phyloP scores from a whole-genome alignment of 1,140 invertebrate species.

The Drosophila cardini region DNA sequence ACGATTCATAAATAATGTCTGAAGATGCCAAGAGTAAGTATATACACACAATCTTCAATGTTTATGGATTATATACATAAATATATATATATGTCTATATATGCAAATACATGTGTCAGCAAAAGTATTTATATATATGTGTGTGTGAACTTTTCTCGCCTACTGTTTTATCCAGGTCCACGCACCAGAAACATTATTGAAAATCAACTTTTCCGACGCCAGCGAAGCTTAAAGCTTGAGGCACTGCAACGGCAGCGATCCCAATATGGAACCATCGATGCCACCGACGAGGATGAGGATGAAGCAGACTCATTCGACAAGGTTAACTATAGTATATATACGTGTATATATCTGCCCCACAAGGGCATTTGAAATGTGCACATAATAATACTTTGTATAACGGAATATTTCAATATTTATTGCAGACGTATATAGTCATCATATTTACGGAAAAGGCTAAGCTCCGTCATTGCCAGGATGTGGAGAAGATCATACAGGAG shows the following conservation, averaged over 20 bases:
- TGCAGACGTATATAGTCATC: constrained; percentile 80
- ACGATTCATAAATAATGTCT: constrained; percentile 71
- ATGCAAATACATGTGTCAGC: not conserved
- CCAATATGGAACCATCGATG: constrained; percentile 48
- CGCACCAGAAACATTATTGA: constrained; percentile 79
- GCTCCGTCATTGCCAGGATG: constrained; percentile 76
- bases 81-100: not conserved
- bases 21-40: constrained; percentile 76
- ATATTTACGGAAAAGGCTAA: constrained; percentile 80
- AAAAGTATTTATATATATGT: not conserved
- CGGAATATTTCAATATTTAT: not conserved
- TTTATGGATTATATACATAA: not conserved
- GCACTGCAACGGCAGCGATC: constrained; percentile 70
- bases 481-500: constrained; percentile 82
- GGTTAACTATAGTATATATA: constrained; percentile 39
- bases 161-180: constrained; percentile 58
- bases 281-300: constrained; percentile 51
- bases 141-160: not conserved
- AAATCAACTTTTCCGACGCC: constrained; percentile 79
- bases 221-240: constrained; percentile 73
- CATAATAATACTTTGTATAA: not conserved
- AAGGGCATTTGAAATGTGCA: constrained; percentile 6
- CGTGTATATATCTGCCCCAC: not conserved
- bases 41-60: not conserved
- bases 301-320: constrained; percentile 65